Evolutionary conservation across 2,113 vertebrate genomes (phyloP).

Genomic region (Anseranas semipalmata): DNA sequence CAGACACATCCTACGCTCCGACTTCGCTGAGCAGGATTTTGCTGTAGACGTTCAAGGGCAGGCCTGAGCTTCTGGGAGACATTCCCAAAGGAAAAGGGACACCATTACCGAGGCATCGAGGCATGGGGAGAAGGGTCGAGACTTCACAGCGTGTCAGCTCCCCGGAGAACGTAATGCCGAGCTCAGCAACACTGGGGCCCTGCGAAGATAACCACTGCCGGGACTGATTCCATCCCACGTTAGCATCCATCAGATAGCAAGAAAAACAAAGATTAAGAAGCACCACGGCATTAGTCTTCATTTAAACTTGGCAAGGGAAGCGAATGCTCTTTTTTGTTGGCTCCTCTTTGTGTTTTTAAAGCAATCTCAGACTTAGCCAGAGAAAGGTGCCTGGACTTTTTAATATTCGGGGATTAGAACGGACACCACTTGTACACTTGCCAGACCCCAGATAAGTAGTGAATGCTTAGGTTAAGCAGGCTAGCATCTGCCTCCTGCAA

Average conservation of each 20-base stretch:
- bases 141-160: neutral
- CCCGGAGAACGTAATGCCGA: neutral
- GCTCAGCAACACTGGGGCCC: constrained; percentile 21
- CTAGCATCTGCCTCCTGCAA: constrained; percentile 67
- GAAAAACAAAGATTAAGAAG: constrained; percentile 64
- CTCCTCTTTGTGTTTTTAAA: constrained; percentile 28
- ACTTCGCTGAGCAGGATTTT: fast-evolving
- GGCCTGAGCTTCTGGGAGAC: neutral
- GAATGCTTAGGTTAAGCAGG: constrained; percentile 61
- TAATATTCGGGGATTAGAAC: constrained; percentile 65
- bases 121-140: neutral
- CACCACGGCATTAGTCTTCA: constrained; percentile 24
- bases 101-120: fast-evolving
- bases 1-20: neutral
- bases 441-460: constrained; percentile 70
- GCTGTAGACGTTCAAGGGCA: fast-evolving
- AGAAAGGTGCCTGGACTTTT: constrained; percentile 68
- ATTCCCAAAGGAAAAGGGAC: neutral
- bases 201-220: constrained; percentile 14
- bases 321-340: constrained; percentile 18
- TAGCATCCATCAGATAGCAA: constrained; percentile 30
- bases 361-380: constrained; percentile 18
- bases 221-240: constrained; percentile 26
- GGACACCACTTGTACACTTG: constrained; percentile 69
- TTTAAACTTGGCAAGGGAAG: constrained; percentile 59